phyloP scores from a whole-genome alignment of 2,113 vertebrate species.

The Peromyscus californicus region DNA sequence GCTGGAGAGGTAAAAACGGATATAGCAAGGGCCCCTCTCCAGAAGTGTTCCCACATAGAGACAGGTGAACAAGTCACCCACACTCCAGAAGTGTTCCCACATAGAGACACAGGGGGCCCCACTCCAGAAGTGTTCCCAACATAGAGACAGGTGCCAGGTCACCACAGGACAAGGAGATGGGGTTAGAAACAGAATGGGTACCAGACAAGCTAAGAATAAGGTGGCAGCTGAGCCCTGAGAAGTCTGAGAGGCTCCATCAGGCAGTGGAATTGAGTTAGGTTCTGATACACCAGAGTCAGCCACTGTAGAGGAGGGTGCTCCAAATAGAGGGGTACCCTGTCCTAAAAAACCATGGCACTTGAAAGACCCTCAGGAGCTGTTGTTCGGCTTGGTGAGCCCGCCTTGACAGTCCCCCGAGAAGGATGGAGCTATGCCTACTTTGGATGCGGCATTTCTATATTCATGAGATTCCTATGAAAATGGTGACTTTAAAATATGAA shows the following conservation, averaged over 20 bases:
- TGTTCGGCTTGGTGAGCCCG: not conserved
- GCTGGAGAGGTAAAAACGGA: rapidly evolving
- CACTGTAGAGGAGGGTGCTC: rapidly evolving
- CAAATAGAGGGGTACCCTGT: rapidly evolving
- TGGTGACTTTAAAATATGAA: not conserved
- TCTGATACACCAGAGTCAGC: not conserved
- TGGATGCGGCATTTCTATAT: not conserved
- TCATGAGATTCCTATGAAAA: not conserved
- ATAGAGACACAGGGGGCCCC: not conserved
- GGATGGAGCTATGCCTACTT: not conserved
- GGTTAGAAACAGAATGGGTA: not conserved
- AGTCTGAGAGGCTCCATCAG: rapidly evolving
- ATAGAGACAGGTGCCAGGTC: not conserved
- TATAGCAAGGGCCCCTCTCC: not conserved
- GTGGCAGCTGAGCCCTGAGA: not conserved
- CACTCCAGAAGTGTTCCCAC: no score
- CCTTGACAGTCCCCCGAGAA: not conserved
- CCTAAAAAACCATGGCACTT: no score
- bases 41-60: not conserved
- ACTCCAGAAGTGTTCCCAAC: not conserved
- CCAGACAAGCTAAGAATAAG: not conserved
- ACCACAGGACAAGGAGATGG: not conserved
- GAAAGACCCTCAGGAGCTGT: not conserved
- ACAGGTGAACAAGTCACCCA: not conserved
- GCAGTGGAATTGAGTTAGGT: not conserved